These are phyloP conservation scores for Clitarchus hookeri DNA, from an alignment of 2,888 invertebrate species.

Conservation along the genomic window DNA sequence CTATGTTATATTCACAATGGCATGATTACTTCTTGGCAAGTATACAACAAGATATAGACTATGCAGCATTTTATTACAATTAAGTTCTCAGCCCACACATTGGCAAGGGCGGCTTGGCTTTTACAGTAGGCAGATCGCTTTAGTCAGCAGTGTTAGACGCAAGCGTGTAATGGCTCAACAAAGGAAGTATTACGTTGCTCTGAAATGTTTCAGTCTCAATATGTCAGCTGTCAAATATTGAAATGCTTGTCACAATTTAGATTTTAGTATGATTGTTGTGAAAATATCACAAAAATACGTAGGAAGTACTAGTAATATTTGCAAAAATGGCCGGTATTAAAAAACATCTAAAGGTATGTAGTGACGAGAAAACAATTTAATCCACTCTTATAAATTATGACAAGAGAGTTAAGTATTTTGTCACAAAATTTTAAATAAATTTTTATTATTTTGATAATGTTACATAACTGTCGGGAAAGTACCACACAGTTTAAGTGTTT, in stretches of 20 bases:
- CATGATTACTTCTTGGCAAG: constrained; percentile 7
- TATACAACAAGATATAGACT: not conserved
- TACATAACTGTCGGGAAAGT: no score
- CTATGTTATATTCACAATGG: constrained; percentile 4
- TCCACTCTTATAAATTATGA: no score
- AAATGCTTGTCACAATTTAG: not conserved
- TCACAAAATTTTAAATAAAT: no score
- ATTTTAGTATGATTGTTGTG: not conserved
- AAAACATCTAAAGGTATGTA: no score
- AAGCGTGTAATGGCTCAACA: not conserved
- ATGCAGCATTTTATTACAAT: not conserved
- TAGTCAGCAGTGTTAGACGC: no score
- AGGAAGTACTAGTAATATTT: no score
- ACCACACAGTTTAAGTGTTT: no score
- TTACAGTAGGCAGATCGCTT: not conserved
- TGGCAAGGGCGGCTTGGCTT: not conserved
- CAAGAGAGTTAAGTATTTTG: no score
- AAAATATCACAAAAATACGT: no score
- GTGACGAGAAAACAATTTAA: no score
- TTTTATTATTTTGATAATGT: no score
- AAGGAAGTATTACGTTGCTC: not conserved
- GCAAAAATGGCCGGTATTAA: no score
- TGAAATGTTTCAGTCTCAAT: not conserved
- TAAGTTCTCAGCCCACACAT: not conserved
- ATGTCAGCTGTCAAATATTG: not conserved